Conservation (phyloP, 2,797 vertebrate species). For the Eulemur mongoz region DNA sequence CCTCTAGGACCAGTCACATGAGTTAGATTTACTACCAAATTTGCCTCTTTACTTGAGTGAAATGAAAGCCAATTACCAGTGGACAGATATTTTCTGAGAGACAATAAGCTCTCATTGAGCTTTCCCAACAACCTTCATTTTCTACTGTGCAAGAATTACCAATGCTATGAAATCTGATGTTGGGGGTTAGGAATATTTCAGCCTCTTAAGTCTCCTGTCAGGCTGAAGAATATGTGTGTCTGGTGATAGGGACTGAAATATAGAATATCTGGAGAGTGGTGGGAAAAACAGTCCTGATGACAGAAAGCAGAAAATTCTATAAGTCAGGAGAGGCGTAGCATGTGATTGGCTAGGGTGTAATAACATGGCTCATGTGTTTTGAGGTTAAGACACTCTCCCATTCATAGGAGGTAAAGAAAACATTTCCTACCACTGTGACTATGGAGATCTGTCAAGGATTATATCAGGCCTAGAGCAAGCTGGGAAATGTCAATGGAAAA, state of each 20-base stretch:
- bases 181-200: neutral
- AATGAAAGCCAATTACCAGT: constrained; percentile 13
- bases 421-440: neutral
- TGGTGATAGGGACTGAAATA: neutral
- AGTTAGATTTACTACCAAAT: neutral
- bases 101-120: neutral
- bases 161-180: constrained; percentile 3
- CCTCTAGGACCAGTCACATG: neutral
- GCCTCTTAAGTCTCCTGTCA: neutral
- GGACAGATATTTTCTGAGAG: constrained; percentile 6
- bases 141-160: neutral
- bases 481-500: constrained; percentile 1
- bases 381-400: neutral
- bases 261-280: neutral
- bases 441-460: neutral
- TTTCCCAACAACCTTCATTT: neutral
- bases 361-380: neutral
- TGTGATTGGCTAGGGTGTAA: neutral
- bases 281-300: neutral
- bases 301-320: neutral
- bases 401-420: constrained; percentile 8
- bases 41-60: neutral
- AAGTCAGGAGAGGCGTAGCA: neutral
- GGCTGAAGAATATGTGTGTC: neutral
- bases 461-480: neutral